Evolutionary conservation across 1,140 invertebrate species (phyloP).

Genomic region (Calycopis cecrops): DNA sequence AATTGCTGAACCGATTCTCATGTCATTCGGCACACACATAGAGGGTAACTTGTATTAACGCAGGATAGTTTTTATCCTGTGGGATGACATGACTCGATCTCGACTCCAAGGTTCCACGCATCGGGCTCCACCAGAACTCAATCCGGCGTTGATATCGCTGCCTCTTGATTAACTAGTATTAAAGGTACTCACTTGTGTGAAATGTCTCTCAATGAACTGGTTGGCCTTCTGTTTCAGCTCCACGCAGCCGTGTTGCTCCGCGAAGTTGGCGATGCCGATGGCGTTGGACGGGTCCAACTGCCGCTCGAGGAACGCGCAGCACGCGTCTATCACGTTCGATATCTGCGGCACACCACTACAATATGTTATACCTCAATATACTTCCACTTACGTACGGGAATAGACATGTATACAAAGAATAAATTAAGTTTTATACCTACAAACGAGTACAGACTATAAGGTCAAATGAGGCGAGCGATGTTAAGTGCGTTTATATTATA

Average conservation of each 20-base stretch:
- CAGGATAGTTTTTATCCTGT: no score
- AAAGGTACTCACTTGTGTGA: slow-evolving; percentile 81
- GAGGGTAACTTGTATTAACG: no score
- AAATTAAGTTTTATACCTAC: no score
- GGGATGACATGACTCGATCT: no score
- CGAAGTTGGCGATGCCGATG: slow-evolving; percentile 94
- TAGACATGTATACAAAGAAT: no score
- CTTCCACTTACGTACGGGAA: background rate
- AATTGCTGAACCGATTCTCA: no score
- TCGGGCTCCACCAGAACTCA: no score
- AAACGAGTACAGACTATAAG: no score
- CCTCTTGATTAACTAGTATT: background rate
- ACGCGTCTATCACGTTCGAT: slow-evolving; percentile 92
- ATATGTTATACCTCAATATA: slow-evolving; percentile 35
- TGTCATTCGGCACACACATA: no score
- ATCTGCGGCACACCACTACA: slow-evolving; percentile 77
- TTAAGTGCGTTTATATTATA: background rate
- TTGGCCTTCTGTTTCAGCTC: slow-evolving; percentile 90
- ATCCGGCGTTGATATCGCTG: no score
- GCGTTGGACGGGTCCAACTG: slow-evolving; percentile 95
- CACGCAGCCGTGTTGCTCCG: slow-evolving; percentile 91
- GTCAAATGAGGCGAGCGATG: background rate
- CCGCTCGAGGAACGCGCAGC: slow-evolving; percentile 91
- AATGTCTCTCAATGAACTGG: slow-evolving; percentile 92
- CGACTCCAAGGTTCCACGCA: no score